A percentile compares a stretch with the other conserved stretches of the same genome.
These are phyloP conservation scores for Leptodactylus fuscus DNA, from an alignment of 2,113 vertebrate genomes.

Conservation along the genomic window DNA sequence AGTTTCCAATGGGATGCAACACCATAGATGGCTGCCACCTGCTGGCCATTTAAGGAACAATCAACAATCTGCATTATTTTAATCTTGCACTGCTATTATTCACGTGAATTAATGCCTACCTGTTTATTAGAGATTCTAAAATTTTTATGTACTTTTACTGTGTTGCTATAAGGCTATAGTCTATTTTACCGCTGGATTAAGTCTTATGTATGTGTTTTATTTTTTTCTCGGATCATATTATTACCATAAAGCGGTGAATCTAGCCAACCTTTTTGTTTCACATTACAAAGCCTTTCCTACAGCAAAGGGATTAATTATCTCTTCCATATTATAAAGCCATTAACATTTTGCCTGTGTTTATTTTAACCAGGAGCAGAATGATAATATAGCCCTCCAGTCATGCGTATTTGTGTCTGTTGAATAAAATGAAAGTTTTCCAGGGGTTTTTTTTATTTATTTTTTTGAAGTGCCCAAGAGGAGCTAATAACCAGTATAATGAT, in stretches of 20 bases:
- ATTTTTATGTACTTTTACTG: constrained; percentile 28
- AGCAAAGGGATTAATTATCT: constrained; percentile 58
- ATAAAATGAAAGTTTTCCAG: constrained; percentile 25
- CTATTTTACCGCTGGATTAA: constrained; percentile 20
- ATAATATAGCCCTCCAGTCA: constrained; percentile 56
- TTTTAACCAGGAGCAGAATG: constrained; percentile 56
- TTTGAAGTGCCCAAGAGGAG: constrained; percentile 45
- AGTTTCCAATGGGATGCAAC: not conserved
- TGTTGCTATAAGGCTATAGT: not conserved
- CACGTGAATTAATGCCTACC: not conserved
- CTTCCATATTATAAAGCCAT: constrained; percentile 56
- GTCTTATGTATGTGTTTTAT: not conserved
- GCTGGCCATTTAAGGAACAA: constrained; percentile 32
- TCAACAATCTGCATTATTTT: not conserved
- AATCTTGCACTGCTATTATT: not conserved
- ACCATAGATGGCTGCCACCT: constrained; percentile 38
- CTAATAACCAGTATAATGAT: constrained; percentile 55
- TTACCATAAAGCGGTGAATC: constrained; percentile 15
- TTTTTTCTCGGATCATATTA: constrained; percentile 1
- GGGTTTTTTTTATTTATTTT: not conserved
- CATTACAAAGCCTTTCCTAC: constrained; percentile 51
- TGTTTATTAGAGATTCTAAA: not conserved
- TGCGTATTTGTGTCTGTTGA: constrained; percentile 41
- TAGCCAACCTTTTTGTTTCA: constrained; percentile 40
- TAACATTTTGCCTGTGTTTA: constrained; percentile 60